phyloP scores from a whole-genome alignment of 2,113 vertebrate genomes.

The Bos taurus region DNA sequence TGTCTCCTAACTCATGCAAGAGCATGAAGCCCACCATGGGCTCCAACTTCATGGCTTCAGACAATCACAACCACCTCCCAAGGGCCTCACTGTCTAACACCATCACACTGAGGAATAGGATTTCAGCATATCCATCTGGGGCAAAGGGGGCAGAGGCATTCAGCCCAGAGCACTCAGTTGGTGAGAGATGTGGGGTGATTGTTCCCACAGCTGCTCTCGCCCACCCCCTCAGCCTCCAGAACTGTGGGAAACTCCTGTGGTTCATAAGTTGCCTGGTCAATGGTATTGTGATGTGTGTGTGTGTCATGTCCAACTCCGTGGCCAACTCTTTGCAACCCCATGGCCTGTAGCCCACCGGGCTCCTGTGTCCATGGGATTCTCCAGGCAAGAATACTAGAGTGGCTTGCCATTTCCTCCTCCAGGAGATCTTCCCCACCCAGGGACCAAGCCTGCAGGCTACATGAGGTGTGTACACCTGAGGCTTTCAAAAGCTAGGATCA shows the following conservation, averaged over 20 bases:
- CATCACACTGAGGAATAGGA: not conserved
- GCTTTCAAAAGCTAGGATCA: not conserved
- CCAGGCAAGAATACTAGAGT: not conserved
- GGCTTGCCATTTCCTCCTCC: not conserved
- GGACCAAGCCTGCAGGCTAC: not conserved
- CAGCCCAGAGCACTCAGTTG: not conserved
- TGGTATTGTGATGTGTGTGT: not conserved
- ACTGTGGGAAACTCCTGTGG: not conserved
- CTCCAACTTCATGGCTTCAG: not conserved
- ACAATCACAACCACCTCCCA: not conserved
- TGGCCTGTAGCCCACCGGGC: accelerated
- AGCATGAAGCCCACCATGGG: not conserved
- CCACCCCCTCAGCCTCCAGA: not conserved
- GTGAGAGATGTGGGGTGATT: not conserved
- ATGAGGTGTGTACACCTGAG: accelerated
- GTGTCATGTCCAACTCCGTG: not conserved
- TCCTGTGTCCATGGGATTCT: not conserved
- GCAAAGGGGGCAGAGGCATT: accelerated
- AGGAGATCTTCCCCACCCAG: not conserved
- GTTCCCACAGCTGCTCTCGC: accelerated
- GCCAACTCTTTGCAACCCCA: not conserved
- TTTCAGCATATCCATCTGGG: not conserved
- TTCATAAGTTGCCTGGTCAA: not conserved
- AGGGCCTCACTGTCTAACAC: not conserved
- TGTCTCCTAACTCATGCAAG: not conserved